phyloP scores from a whole-genome alignment of 2,113 vertebrate genomes.

The Uria aalge region DNA sequence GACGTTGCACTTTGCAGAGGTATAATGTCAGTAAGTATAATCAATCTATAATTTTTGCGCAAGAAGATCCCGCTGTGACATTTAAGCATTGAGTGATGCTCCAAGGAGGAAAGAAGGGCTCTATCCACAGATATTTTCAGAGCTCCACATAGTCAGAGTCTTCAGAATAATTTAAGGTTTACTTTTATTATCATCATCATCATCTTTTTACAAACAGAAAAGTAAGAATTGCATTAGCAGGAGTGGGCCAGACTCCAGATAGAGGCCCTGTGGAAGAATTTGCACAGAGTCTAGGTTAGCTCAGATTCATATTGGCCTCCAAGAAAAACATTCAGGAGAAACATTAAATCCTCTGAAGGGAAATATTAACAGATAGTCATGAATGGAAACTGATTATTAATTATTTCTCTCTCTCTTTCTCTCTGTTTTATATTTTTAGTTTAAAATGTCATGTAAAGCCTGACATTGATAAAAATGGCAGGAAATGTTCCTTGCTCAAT shows the following conservation, averaged over 20 bases:
- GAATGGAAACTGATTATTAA: constrained; percentile 76
- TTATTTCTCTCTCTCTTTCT: constrained; percentile 61
- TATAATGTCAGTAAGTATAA: constrained; percentile 27
- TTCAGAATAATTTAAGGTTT: constrained; percentile 59
- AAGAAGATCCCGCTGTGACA: not conserved
- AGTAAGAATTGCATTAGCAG: constrained; percentile 43
- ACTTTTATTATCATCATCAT: constrained; percentile 1
- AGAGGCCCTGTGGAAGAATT: constrained; percentile 67
- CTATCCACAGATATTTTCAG: not conserved
- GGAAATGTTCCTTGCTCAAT: constrained; percentile 77
- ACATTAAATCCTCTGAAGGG: constrained; percentile 67
- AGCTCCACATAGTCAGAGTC: not conserved
- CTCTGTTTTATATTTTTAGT: constrained; percentile 69
- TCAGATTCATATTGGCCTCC: constrained; percentile 56
- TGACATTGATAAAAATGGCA: constrained; percentile 79
- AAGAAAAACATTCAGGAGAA: constrained; percentile 78
- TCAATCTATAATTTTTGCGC: not conserved
- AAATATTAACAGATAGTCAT: constrained; percentile 73
- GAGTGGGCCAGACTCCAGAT: constrained; percentile 58
- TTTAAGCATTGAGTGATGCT: not conserved
- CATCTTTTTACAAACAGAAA: constrained; percentile 64
- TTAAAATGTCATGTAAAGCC: constrained; percentile 73
- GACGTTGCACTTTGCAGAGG: constrained; percentile 40
- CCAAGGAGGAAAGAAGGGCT: not conserved
- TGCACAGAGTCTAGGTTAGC: constrained; percentile 66